These are phyloP conservation scores for Arizona elegans DNA, from an alignment of 2,113 vertebrate genomes.

Conservation along the genomic window DNA sequence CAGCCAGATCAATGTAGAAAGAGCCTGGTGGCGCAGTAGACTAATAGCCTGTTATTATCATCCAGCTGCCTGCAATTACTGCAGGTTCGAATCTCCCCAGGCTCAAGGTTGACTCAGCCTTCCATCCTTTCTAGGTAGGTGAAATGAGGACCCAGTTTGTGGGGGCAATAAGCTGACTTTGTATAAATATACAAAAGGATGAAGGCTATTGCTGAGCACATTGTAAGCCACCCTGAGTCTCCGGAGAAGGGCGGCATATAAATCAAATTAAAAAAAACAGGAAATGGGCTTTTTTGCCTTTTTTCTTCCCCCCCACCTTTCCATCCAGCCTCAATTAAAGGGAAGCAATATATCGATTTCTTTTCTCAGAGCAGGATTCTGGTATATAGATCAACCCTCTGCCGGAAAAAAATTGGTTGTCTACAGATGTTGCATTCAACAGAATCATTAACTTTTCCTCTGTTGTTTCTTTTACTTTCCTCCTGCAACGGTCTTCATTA, in stretches of 20 bases:
- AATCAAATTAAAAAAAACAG: background rate
- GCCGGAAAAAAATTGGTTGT: background rate
- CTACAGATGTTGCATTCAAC: background rate
- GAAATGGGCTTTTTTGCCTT: background rate
- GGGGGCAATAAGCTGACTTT: too few relatives aligned
- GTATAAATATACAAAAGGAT: too few relatives aligned
- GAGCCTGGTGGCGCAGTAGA: too few relatives aligned
- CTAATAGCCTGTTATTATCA: too few relatives aligned
- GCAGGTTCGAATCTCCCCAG: too few relatives aligned
- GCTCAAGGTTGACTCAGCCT: too few relatives aligned
- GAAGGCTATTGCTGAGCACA: too few relatives aligned
- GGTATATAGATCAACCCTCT: background rate
- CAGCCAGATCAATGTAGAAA: background rate
- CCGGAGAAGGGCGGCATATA: too few relatives aligned
- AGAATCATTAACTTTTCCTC: background rate
- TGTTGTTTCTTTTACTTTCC: rapidly evolving
- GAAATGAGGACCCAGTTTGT: too few relatives aligned
- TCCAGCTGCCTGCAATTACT: too few relatives aligned
- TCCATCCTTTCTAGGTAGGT: too few relatives aligned
- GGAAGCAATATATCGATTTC: background rate
- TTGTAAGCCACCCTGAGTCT: too few relatives aligned
- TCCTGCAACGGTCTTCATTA: background rate
- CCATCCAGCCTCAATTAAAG: background rate
- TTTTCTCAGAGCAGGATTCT: background rate
- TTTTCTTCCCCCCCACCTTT: background rate